phyloP scores from a whole-genome alignment of 2,113 vertebrate species.

The Oxyura jamaicensis region DNA sequence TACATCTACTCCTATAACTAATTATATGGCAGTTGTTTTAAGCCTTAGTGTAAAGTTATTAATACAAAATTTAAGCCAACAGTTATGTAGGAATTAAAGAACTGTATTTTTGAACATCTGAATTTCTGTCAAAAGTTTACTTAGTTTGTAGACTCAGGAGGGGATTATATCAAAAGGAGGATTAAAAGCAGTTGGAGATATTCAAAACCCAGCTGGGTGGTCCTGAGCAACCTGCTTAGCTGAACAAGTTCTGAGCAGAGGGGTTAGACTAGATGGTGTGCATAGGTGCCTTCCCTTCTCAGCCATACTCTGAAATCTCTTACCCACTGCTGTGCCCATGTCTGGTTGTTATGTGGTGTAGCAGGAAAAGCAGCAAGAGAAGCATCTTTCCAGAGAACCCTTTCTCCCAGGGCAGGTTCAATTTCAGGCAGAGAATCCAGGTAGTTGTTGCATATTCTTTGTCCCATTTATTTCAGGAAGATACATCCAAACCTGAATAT shows the following conservation, averaged over 20 bases:
- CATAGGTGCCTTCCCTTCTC: neutral
- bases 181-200: neutral
- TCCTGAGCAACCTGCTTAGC: neutral
- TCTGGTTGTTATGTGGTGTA: neutral
- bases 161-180: neutral
- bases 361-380: neutral
- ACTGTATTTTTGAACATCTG: neutral
- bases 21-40: neutral
- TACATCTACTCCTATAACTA: neutral
- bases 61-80: neutral
- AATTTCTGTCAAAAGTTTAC: neutral
- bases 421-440: neutral
- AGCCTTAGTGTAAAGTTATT: neutral
- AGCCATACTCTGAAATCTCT: neutral
- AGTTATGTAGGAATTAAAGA: neutral
- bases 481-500: neutral
- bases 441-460: neutral
- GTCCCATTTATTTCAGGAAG: neutral
- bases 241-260: rapidly evolving
- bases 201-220: too few relatives aligned
- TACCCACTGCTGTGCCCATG: rapidly evolving
- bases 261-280: neutral
- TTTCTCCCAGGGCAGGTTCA: neutral
- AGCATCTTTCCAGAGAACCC: neutral
- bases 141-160: neutral